Evolutionary conservation across 2,888 invertebrate genomes (phyloP), one percentile per base, ranked within the genome.

Genomic region (Masnerella sp.): DNA sequence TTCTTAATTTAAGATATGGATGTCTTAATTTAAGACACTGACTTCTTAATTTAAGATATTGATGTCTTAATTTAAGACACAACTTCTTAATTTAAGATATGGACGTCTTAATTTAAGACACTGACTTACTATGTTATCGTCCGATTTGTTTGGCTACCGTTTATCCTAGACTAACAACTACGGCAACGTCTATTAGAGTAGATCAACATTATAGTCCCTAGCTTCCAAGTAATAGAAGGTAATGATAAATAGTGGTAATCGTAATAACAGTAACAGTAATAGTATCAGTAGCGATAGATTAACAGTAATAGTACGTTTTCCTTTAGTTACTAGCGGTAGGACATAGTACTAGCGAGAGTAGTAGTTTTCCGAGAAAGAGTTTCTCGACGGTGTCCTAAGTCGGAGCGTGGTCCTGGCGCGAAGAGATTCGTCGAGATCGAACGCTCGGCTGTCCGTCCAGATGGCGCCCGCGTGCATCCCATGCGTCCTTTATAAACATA

Each of bases 221-320:
- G 68, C 58, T 68, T 64, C 62, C 58, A 68, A 68, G 68, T 59
- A 64, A 69, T 68, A 58, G 62, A 69, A 64, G 73, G 28, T 67
- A 67, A 67, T 65, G 65, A 42, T 68, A 73, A 56, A 43, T 68
- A 73, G 68, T 73, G 40, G 32, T 69, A 64, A 64, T 58, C 18
- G 62, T 74, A 74, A 52, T 74, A 64, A 58, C 49, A 72, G 30
- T 61, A 67, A 67, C 58, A 69, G 64, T 68, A 69, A 62, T 69
- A 74, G 64, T 68, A 64, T 58, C 36, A 69, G 30, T 68, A 73
- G 68, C 58, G 20, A 34, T 68, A 68, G 73, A 43, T 56, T 62
- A 73, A 62, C 45, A 73, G 67, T 62, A 52, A 64, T 59, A 74
- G 58, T 74, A 69, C 32, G 56, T 52, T 43, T 47, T 51, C 22